Evolutionary conservation across 2,113 vertebrate genomes (phyloP).

Genomic region (Neolamprologus longior): DNA sequence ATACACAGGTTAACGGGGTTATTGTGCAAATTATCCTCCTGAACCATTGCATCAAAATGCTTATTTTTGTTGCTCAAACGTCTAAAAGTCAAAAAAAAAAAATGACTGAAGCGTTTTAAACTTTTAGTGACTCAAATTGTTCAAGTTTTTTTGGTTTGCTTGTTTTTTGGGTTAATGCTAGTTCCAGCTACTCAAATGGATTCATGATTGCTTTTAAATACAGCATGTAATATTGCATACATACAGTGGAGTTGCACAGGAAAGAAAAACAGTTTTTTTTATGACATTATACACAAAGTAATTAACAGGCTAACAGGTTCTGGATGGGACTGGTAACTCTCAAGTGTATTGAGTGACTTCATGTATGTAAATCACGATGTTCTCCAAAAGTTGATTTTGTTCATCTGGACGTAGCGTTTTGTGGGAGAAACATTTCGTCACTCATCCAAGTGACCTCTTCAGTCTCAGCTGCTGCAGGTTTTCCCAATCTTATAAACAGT

Average conservation of each 20-base stretch:
- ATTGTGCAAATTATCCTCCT: neutral
- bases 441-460: neutral
- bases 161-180: neutral
- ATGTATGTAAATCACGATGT: neutral
- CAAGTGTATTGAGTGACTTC: neutral
- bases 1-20: neutral
- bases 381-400: neutral
- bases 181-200: neutral
- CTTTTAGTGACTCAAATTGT: neutral
- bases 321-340: neutral
- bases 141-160: neutral
- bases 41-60: neutral
- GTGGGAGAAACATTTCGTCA: neutral
- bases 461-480: neutral
- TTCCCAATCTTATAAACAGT: neutral
- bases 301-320: neutral
- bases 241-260: neutral
- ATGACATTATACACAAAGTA: neutral
- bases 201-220: neutral
- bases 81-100: neutral
- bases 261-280: neutral
- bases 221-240: neutral
- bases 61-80: neutral
- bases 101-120: rapidly evolving
- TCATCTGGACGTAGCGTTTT: neutral